These are phyloP conservation scores for Cryptocephalus primarius DNA, from an alignment of 2,888 invertebrate genomes.

Conservation along the genomic window DNA sequence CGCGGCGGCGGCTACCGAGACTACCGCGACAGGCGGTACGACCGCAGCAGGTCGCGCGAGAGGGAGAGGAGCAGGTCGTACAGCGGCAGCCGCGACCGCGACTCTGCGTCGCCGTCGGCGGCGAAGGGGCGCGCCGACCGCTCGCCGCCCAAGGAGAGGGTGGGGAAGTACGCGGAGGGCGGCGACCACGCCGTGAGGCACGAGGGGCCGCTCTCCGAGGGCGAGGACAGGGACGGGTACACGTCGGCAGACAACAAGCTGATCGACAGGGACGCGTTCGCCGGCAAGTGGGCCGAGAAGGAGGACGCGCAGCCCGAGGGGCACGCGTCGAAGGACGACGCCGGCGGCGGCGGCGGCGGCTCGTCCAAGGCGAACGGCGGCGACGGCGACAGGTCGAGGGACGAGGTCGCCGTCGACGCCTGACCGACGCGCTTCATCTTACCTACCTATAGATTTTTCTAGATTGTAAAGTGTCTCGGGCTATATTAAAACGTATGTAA, in stretches of 20 bases:
- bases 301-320: conserved; percentile 32
- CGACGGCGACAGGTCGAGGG: too few species aligned
- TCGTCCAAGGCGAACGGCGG: too few species aligned
- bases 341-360: conserved; percentile 12
- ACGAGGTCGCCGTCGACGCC: too few species aligned
- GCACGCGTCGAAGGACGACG: conserved; percentile 8
- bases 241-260: conserved; percentile 19
- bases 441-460: too few species aligned
- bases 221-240: conserved; percentile 47
- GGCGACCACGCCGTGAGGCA: conserved; percentile 39
- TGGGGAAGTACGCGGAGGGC: conserved; percentile 41
- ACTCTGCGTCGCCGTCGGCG: conserved; percentile 17
- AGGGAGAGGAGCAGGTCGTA: conserved; percentile 36
- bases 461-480: too few species aligned
- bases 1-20: conserved; percentile 47
- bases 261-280: conserved; percentile 46
- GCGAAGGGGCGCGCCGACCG: conserved; percentile 7
- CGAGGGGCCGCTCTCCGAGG: conserved; percentile 47
- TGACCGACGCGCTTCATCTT: too few species aligned
- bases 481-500: too few species aligned
- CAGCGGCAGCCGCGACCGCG: conserved; percentile 42
- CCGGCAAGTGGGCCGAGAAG: conserved; percentile 55
- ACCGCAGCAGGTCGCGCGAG: conserved; percentile 46
- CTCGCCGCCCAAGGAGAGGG: conserved; percentile 44
- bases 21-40: conserved; percentile 51